Evolutionary conservation across 2,888 invertebrate genomes (phyloP).

Genomic region (Ashinkailepas kermadecensis): DNA sequence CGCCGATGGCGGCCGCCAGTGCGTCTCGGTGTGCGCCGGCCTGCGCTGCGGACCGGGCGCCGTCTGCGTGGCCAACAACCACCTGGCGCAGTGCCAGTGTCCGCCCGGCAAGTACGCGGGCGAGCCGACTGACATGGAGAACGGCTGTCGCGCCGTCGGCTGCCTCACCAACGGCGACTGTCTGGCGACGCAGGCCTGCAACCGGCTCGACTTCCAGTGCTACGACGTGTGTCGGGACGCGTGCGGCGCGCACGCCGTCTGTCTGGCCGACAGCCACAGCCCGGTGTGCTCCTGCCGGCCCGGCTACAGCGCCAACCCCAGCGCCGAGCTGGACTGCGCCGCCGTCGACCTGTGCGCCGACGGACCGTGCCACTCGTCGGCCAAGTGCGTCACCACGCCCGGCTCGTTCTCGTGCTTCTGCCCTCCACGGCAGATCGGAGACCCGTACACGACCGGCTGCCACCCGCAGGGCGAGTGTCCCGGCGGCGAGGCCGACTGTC

Average conservation of each 20-base stretch:
- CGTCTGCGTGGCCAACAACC: conserved; percentile 79
- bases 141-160: conserved; percentile 36
- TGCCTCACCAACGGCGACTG: conserved; percentile 51
- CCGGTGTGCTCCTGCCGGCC: conserved; percentile 77
- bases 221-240: conserved; percentile 72
- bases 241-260: conserved; percentile 80
- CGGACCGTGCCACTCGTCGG: conserved; percentile 66
- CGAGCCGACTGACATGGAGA: conserved; percentile 63
- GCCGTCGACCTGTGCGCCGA: conserved; percentile 42
- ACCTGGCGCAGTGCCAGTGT: conserved; percentile 80
- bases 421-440: conserved; percentile 65
- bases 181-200: conserved; percentile 67
- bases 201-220: conserved; percentile 73
- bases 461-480: conserved; percentile 66
- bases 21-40: conserved; percentile 68
- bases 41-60: conserved; percentile 76
- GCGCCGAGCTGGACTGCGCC: conserved; percentile 73
- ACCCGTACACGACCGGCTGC: conserved; percentile 67
- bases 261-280: conserved; percentile 75
- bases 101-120: conserved; percentile 79
- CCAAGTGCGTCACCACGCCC: conserved; percentile 56
- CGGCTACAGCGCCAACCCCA: conserved; percentile 69
- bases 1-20: conserved; percentile 53
- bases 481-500: conserved; percentile 65
- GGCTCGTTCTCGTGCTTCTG: conserved; percentile 69